A percentile compares a stretch with the other conserved stretches of the same genome.
phyloP scores from a whole-genome alignment of 2,888 invertebrate genomes.

The Siphonodentalium dalli region DNA sequence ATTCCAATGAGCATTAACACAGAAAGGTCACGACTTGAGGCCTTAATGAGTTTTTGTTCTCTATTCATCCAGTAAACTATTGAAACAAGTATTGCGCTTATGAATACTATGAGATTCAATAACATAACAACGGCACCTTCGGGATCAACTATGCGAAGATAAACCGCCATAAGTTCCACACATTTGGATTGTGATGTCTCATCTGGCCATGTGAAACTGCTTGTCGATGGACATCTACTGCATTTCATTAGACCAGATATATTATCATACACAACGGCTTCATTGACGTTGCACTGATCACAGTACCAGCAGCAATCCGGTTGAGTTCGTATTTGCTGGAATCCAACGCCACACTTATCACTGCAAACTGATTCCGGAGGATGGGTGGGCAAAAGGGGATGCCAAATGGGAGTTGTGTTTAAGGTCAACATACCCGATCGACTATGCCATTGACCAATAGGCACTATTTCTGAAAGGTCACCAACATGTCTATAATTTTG shows the following conservation, averaged over 20 bases:
- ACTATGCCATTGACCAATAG: no score
- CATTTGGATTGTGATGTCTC: constrained; percentile 20
- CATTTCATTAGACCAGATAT: constrained; percentile 20
- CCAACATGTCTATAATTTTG: no score
- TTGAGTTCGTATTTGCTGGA: constrained; percentile 29
- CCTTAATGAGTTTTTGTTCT: constrained; percentile 37
- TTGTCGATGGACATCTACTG: constrained; percentile 15
- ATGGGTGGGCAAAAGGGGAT: no score
- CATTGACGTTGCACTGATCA: constrained; percentile 32
- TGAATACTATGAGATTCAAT: constrained; percentile 18
- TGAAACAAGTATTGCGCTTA: constrained; percentile 10
- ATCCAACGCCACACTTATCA: constrained; percentile 29
- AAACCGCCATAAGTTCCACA: constrained; percentile 15
- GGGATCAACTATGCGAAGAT: constrained; percentile 14
- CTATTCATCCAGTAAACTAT: constrained; percentile 28
- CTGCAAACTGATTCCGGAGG: no score
- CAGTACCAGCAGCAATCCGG: constrained; percentile 44
- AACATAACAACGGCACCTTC: constrained; percentile 14
- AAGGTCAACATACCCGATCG: no score
- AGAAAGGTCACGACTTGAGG: constrained; percentile 38
- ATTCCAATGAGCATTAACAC: constrained; percentile 32
- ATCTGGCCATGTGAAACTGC: constrained; percentile 34
- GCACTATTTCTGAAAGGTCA: no score
- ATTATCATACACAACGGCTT: constrained; percentile 24
- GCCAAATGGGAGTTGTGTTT: no score